Evolutionary conservation across 2,113 vertebrate species (phyloP), one percentile per base, ranked within the genome.

Genomic region (Melanotaenia duboulayi): DNA sequence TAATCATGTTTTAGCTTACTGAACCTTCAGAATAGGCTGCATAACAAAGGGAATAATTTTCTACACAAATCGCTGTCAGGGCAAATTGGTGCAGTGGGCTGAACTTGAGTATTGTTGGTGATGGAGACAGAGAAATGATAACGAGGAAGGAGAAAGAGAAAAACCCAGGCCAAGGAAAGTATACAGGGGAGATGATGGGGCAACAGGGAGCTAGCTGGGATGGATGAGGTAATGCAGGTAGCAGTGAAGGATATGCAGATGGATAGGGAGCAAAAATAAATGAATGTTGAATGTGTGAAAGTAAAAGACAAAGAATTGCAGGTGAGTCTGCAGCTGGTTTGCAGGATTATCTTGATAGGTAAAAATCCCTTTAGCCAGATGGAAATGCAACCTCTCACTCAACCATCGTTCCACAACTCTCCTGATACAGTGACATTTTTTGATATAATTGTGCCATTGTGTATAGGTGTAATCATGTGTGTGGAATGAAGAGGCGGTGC

Each of bases 41-140:
- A 59, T 74, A 51, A 63, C 68, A 67, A 39, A 25, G 51, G 44
- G 66, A 84, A 86, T 89, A 80, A 82, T 83, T 83, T 85, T 82
- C 22, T 25, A 79, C 87, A 80, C 76, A 80, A 76, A 80, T 84
- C 65, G 54, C 69, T 83, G 81, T 88, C 84, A 35, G 65, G 71
- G 65, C 64, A 87, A 83, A 86, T 84, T 86, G 74, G 71, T 80
- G 83, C 81, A 74, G 66, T 56, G 66, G 75, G 64, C 67, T 69
- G 74, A 86, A 85, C 44, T 55, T 58, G 56, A 74, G 71, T 71
- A 74, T 81, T n/a, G 25, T 71, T 67, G 65, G 59, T 71, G 55
- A 90, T 84, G 78, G 80, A 74, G 62, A 58, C 42, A 16, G 76
- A 71, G 44, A 76, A 46, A 32, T 59, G 63, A 65, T 89, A 87